phyloP scores from a whole-genome alignment of 1,140 invertebrate species.

The Plutomurus gul region DNA sequence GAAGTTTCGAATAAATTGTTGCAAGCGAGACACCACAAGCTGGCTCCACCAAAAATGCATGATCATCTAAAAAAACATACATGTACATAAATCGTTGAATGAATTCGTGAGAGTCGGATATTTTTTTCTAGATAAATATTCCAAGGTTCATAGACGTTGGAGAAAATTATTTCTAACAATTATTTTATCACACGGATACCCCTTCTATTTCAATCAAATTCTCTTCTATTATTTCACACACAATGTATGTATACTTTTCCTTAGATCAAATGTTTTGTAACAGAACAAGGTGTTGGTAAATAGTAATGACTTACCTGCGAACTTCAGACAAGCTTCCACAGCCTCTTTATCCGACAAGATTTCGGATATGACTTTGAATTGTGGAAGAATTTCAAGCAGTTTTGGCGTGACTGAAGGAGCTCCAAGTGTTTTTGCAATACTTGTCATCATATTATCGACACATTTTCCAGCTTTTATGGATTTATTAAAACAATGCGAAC shows the following conservation, averaged over 20 bases:
- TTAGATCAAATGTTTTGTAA: too few species aligned
- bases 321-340: conserved; percentile 60
- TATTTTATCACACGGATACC: too few species aligned
- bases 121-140: too few species aligned
- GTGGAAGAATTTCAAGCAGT: conserved; percentile 56
- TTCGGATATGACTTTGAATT: conserved; percentile 57
- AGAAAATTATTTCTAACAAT: not conserved
- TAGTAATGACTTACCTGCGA: conserved; percentile 57
- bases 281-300: too few species aligned
- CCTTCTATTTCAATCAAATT: too few species aligned
- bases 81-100: not conserved
- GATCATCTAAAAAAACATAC: conserved; percentile 60
- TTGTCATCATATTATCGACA: conserved; percentile 60
- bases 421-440: conserved; percentile 58
- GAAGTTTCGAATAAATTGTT: conserved; percentile 54
- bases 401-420: conserved; percentile 57
- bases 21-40: conserved; percentile 62
- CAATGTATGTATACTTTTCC: too few species aligned
- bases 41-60: conserved; percentile 62
- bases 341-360: conserved; percentile 61
- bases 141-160: not conserved
- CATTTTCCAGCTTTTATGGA: conserved; percentile 59
- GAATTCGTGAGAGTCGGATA: too few species aligned
- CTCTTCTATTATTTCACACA: too few species aligned
- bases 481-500: conserved; percentile 61